Percentiles rank a stretch among this genome's conserved stretches.
phyloP scores from a whole-genome alignment of 2,888 invertebrate genomes.

The Dynastes tityus region DNA sequence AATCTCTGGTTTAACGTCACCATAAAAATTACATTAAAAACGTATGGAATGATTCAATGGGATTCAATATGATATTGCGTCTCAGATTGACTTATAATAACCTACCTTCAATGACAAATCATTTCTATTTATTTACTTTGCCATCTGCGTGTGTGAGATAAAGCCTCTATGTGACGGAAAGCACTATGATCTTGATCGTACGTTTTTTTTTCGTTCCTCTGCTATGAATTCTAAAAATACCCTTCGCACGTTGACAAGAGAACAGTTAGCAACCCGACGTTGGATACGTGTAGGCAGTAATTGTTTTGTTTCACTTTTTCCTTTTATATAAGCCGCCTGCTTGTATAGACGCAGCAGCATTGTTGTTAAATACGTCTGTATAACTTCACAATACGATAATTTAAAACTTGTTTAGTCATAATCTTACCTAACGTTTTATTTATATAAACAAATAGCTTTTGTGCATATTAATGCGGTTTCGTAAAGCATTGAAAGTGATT shows the following conservation, averaged over 20 bases:
- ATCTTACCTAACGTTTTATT: conserved; percentile 47
- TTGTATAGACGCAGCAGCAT: neutral
- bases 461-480: conserved; percentile 37
- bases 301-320: conserved; percentile 34
- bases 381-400: conserved; percentile 10
- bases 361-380: conserved; percentile 5
- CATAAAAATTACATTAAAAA: too few species aligned
- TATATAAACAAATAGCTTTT: conserved; percentile 44
- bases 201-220: conserved; percentile 4
- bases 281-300: conserved; percentile 21
- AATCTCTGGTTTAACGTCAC: too few species aligned
- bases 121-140: conserved; percentile 26
- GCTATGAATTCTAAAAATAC: conserved; percentile 37
- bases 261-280: conserved; percentile 36
- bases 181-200: conserved; percentile 16
- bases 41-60: too few species aligned
- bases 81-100: conserved; percentile 4
- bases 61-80: neutral
- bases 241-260: conserved; percentile 25
- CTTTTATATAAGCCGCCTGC: conserved; percentile 36
- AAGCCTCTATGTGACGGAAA: conserved; percentile 4
- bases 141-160: conserved; percentile 2
- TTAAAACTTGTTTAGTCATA: conserved; percentile 46
- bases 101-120: conserved; percentile 27
- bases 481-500: conserved; percentile 42